Evolutionary conservation across 1,140 invertebrate genomes (phyloP).

Genomic region (Globodera rostochiensis): DNA sequence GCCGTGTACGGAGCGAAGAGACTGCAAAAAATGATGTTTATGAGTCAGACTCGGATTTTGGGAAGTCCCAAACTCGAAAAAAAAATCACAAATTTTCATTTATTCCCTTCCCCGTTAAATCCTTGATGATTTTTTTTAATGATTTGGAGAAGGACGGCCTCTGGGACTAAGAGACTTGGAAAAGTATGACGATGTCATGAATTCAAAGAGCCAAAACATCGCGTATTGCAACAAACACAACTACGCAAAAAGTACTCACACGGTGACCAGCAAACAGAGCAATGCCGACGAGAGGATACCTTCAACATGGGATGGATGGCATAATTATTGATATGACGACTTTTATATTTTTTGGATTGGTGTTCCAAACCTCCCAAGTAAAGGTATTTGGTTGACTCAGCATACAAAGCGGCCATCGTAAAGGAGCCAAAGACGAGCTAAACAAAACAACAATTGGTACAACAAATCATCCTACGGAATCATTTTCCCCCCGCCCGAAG

Average conservation of each 20-base stretch:
- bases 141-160: too few relatives aligned
- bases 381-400: constrained; percentile 81
- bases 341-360: not conserved
- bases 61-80: not conserved
- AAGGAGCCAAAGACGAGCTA: constrained; percentile 84
- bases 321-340: constrained; percentile 29
- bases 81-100: not conserved
- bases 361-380: constrained; percentile 73
- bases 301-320: constrained; percentile 40
- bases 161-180: too few relatives aligned
- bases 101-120: not conserved
- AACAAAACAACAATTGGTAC: not conserved
- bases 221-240: too few relatives aligned
- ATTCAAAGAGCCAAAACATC: too few relatives aligned
- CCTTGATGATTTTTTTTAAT: too few relatives aligned
- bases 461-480: not conserved
- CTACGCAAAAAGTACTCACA: constrained; percentile 48
- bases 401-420: constrained; percentile 81
- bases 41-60: too few relatives aligned
- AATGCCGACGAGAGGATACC: constrained; percentile 78
- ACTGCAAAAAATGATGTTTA: not conserved
- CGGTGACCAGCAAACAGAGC: constrained; percentile 77
- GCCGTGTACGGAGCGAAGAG: constrained; percentile 68
- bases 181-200: too few relatives aligned
- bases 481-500: too few relatives aligned